phyloP scores from a whole-genome alignment of 1,140 invertebrate species.

The Leptoteleia sp. region DNA sequence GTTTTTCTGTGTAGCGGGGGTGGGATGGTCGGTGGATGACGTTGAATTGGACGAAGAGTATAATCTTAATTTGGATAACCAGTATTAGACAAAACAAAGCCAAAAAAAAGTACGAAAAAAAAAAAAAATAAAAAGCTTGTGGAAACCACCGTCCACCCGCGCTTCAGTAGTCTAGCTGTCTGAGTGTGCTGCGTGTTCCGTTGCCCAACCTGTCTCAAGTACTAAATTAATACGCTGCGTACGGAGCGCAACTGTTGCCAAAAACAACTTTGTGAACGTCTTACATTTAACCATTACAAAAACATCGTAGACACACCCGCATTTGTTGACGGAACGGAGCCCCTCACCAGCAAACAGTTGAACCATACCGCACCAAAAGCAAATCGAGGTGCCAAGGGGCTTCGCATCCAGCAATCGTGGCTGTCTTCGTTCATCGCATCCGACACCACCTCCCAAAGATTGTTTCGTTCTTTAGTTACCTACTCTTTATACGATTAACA shows the following conservation, averaged over 20 bases:
- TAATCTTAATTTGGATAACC: slow-evolving; percentile 16
- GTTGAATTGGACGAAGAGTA: slow-evolving; percentile 18
- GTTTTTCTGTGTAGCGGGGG: slow-evolving; percentile 74
- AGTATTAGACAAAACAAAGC: too few species aligned
- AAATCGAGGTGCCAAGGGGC: slow-evolving; percentile 9
- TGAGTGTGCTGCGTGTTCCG: slow-evolving; percentile 76
- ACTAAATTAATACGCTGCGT: slow-evolving; percentile 52
- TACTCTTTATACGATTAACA: slow-evolving; percentile 20
- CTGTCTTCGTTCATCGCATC: slow-evolving; percentile 46
- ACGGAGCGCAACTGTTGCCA: slow-evolving; percentile 34
- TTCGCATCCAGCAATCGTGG: slow-evolving; percentile 40
- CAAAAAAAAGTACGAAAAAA: too few species aligned
- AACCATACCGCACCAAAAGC: slow-evolving; percentile 2
- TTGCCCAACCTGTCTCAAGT: slow-evolving; percentile 57
- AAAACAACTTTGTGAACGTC: slow-evolving; percentile 28
- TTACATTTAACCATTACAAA: slow-evolving; percentile 49
- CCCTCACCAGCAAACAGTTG: slow-evolving; percentile 16
- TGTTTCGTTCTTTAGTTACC: slow-evolving; percentile 42
- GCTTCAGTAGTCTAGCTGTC: slow-evolving; percentile 75
- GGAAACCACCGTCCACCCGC: slow-evolving; percentile 68
- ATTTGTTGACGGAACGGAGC: slow-evolving; percentile 37
- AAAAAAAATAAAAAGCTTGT: background rate
- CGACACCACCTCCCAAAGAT: slow-evolving; percentile 15
- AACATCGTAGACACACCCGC: slow-evolving; percentile 51
- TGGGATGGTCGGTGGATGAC: slow-evolving; percentile 68